Evolutionary conservation across 2,888 invertebrate species (phyloP).

Genomic region (Agonopterix alstromeriana): DNA sequence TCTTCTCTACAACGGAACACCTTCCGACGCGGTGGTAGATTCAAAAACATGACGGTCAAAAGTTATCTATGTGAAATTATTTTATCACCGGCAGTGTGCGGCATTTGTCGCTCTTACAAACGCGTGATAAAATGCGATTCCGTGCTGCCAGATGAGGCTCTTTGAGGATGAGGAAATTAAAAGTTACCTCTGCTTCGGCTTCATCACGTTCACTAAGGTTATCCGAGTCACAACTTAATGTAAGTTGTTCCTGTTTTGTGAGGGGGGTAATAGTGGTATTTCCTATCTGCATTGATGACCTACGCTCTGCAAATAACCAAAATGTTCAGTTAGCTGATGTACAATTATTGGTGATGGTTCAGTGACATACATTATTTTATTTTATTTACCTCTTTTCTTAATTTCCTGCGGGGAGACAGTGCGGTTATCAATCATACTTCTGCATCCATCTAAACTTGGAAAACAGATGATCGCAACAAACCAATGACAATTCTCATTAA

Average conservation of each 20-base stretch:
- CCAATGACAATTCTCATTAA: slow-evolving; percentile 99
- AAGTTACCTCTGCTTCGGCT: slow-evolving; percentile 82
- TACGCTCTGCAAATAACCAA: slow-evolving; percentile 47
- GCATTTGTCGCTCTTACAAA: no score
- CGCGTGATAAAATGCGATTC: no score
- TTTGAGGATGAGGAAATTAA: no score
- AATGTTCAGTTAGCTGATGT: slow-evolving; percentile 1
- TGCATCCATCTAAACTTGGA: slow-evolving; percentile 86
- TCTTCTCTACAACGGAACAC: no score
- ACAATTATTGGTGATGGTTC: neutral
- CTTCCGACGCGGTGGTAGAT: no score
- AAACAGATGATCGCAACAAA: slow-evolving; percentile 97
- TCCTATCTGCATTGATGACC: slow-evolving; percentile 80
- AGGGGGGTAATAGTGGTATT: slow-evolving; percentile 79
- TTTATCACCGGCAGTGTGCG: no score
- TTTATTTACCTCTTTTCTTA: slow-evolving; percentile 66
- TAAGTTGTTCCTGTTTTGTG: slow-evolving; percentile 70
- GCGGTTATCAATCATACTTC: slow-evolving; percentile 81
- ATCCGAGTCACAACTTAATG: slow-evolving; percentile 81
- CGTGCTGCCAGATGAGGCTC: no score
- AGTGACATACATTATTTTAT: neutral
- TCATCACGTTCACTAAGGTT: slow-evolving; percentile 86
- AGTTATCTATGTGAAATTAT: no score
- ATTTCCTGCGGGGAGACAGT: slow-evolving; percentile 72
- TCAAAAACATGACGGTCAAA: no score